A percentile compares a stretch with the other conserved stretches of the same genome.
Evolutionary conservation across 2,888 invertebrate species (phyloP).

Genomic region (Coenonympha glycerion): DNA sequence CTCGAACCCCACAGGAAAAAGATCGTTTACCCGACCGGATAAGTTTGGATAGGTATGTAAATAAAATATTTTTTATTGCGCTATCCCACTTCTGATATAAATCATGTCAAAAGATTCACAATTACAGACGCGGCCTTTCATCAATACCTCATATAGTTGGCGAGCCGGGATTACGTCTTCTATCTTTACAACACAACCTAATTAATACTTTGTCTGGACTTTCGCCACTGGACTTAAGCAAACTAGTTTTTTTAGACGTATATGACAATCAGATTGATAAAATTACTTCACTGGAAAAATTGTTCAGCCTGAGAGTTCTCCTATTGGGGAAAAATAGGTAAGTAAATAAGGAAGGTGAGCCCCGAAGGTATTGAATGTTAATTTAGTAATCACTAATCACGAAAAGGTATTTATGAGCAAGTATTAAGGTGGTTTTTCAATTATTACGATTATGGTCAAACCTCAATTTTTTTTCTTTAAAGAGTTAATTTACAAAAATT

Average conservation of each 20-base stretch:
- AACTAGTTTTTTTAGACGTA: conserved; percentile 93
- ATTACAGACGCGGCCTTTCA: conserved; percentile 83
- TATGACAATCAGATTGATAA: conserved; percentile 96
- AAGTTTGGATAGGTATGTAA: conserved; percentile 83
- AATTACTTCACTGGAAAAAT: conserved; percentile 84
- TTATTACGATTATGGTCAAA: too few species aligned
- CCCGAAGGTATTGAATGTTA: neutral
- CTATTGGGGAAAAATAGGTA: conserved; percentile 94
- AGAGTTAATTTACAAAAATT: too few species aligned
- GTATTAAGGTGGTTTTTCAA: too few species aligned
- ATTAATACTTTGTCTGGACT: conserved; percentile 83
- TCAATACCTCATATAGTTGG: conserved; percentile 88
- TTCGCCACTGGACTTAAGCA: conserved; percentile 75
- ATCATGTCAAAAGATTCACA: neutral
- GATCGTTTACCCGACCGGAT: conserved; percentile 91
- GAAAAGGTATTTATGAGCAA: too few species aligned
- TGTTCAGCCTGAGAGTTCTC: conserved; percentile 88
- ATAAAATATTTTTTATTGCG: too few species aligned
- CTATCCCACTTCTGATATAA: too few species aligned
- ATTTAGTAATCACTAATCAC: too few species aligned
- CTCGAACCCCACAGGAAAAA: conserved; percentile 83
- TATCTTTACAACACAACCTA: conserved; percentile 95
- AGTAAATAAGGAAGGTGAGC: too few species aligned
- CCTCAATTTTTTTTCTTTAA: too few species aligned
- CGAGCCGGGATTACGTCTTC: conserved; percentile 85